Evolutionary conservation across 2,113 vertebrate species (phyloP), one percentile per base, ranked within the genome.

Genomic region (Fulica atra): DNA sequence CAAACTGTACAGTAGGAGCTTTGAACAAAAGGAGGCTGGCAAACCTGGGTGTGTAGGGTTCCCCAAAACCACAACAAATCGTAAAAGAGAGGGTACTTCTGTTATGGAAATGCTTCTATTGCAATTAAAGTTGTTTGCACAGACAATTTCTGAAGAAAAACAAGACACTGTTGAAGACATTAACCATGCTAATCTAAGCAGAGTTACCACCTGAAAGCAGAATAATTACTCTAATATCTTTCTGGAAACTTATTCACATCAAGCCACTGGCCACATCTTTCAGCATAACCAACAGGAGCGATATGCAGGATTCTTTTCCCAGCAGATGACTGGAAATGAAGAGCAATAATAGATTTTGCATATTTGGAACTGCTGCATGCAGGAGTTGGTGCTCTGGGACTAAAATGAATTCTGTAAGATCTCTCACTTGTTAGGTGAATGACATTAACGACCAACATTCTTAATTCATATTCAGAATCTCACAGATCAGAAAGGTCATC

Each of bases 291-390:
- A 33, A 70, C 14, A 56, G 60, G 9, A 95, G 24, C 31, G 88
- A 20, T 13, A 16, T 12, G 26, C 7, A 91, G 78, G 86, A 88
- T 80, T 35, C 8, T 91, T 89, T 88, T n/a, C 56, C 81, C 65
- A 70, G 57, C 29, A 78, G 54, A 48, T 96, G 70, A 71, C 51
- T 93, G 46, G 54, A 91, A 85, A 87, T 86, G 54, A 97, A 89
- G 90, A 95, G 88, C 26, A 93, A 86, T 79, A 81, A 69, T 24
- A 81, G 54, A 86, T 95, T 94, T 96, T 95, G 88, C 61, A 93
- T 95, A 95, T 66, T 92, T 92, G 88, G 91, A 92, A 86, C 35
- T 95, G 96, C 95, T 95, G 77, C 92, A 95, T 95, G 88, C 91
- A 93, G 54, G 65, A 89, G 33, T 59, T 88, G 87, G 33, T 92